Evolutionary conservation across 1,140 invertebrate species (phyloP), one percentile per base, ranked within the genome.

Genomic region (Drosophila trapezifrons): DNA sequence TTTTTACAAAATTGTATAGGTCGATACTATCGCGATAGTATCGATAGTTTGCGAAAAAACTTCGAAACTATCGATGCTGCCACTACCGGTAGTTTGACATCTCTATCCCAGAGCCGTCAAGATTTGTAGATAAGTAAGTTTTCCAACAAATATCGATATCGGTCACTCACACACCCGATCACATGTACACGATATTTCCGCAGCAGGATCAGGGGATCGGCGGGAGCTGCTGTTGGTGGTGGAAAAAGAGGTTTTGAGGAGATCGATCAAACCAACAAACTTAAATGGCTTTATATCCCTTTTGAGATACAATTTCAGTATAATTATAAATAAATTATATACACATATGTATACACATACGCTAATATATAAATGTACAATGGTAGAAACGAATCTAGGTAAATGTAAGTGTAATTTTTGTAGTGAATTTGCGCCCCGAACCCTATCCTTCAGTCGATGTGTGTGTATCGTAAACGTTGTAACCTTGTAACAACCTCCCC

Each of bases 221-320:
- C 35, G 32, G 72, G 47, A 52, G 32, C 38, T 51, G 38, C 32
- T 40, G 38, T 22, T 62, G 38, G 27, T 59, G 72, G 17, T 66
- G 71, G 58, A 78, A n/a, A n/a, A n/a, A 78, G 54, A 64, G 76
- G 71, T 87, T 86, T 79, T 86, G 35, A 40, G 32, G 32, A 52
- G 57, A 54, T 54, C 51, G 32, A 52, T 69, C 40, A 76, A 76
- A 55, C 45, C 75, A 63, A 77, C 74, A 83, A 87, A 87, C 84
- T 71, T 86, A 83, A 86, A 87, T 87, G 83, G 83, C 83, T 87
- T 87, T 87, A 87, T 87, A 87, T 87, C 83, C 83, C 84, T 87
- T 87, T 87, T 87, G 83, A 87, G 83, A 87, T 87, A 87, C 84
- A 87, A 78, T 83, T 76, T 87, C 66, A 89, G 60, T 79, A 78